Base-by-base conservation (phyloP, 92 coral and sea anemone genomes). In the Umimayanthus chanpuru region DNA sequence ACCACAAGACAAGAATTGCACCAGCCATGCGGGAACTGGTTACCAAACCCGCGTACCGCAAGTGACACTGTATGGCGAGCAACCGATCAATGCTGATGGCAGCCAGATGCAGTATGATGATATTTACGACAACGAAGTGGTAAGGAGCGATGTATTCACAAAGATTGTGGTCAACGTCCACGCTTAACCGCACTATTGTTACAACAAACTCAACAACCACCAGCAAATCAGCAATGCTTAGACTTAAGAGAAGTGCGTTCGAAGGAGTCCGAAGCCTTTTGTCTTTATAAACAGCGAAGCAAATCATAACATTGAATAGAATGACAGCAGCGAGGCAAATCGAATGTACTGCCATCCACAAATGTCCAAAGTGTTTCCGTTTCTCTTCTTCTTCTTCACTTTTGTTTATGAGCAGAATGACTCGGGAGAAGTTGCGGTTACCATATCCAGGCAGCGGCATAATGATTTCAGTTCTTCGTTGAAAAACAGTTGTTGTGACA, bases 11-110 rank as follows among this genome's bases (percentile, higher is more conserved):
- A 32, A 32, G 36, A 32, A 32, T 32, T 49, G 64, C 86, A 28
- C 39, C 77, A 11, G 65, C 61, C 86, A 82, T 82, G 50, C 86
- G 86, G 39, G 14, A 18, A 73, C 41, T 82, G 0, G 86, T 82
- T 3, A 82, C 86, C 43, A 82, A 43, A 82, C 40, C 64, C 29
- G 41, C 36, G 9, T 82, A 82, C 9, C 86, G 61, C 86, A 82
- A 23, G 47, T 82, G 86, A 32, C 36, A 32, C 36, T 32, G 36
- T 32, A 32, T 32, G 36, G 36, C 36, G 36, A 32, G 36, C 36
- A 32, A 32, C 36, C 36, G 36, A 32, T 32, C 36, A 32, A 32
- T 32, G 36, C 36, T 32, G 36, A 32, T 32, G 36, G 36, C 36
- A 32, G 36, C 36, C 36, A 32, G 36, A 32, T 32, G 36, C 36